These are phyloP conservation scores for Aricia artaxerxes DNA, from an alignment of 2,888 invertebrate species.

Conservation along the genomic window DNA sequence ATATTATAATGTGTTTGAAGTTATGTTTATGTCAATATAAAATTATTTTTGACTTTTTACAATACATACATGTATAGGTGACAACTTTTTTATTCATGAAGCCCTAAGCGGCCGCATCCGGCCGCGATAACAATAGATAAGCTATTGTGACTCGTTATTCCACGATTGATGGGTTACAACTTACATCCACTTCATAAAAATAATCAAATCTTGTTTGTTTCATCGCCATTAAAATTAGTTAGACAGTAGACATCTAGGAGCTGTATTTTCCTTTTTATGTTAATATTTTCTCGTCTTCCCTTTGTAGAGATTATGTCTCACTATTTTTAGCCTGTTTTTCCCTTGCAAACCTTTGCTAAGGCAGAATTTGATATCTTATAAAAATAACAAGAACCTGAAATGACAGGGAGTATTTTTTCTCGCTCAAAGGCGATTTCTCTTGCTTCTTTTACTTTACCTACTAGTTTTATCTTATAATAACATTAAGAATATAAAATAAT, in stretches of 20 bases:
- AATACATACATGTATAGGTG: too few relatives aligned
- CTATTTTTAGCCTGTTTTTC: conserved; percentile 13
- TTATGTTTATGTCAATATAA: too few relatives aligned
- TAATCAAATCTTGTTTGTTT: not conserved
- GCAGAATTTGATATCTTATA: conserved; percentile 18
- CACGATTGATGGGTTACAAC: too few relatives aligned
- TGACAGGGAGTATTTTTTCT: conserved; percentile 15
- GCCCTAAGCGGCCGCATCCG: too few relatives aligned
- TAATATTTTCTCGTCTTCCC: not conserved
- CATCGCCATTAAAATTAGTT: not conserved
- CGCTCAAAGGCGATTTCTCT: conserved; percentile 3
- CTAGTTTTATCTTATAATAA: not conserved
- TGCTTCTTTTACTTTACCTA: not conserved
- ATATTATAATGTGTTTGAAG: not conserved
- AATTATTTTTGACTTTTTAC: too few relatives aligned
- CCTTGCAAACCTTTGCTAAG: not conserved
- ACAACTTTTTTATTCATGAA: too few relatives aligned
- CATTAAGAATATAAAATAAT: too few relatives aligned
- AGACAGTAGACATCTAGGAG: not conserved
- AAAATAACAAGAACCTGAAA: conserved; percentile 23
- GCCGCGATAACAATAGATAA: too few relatives aligned
- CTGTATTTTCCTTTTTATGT: not conserved
- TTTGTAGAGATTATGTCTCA: not conserved
- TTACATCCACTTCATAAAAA: not conserved
- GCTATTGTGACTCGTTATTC: too few relatives aligned